Percentiles rank a stretch among this genome's conserved stretches.
These are phyloP conservation scores for Hylaeus volcanicus DNA, from an alignment of 1,140 invertebrate genomes.

Conservation along the genomic window DNA sequence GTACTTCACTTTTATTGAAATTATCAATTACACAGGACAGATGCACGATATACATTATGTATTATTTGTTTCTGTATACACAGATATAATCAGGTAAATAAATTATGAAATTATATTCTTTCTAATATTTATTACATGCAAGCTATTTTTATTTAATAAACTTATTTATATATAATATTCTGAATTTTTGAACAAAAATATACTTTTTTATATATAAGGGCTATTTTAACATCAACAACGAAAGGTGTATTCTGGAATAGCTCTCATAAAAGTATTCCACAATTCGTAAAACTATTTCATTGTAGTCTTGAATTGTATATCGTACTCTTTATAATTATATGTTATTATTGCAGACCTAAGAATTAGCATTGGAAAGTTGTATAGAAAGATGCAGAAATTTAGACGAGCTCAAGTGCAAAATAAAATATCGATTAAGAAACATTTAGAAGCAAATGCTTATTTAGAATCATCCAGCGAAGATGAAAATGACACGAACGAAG, in stretches of 20 bases:
- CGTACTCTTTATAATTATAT: background rate
- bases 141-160: background rate
- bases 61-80: background rate
- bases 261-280: too few relatives aligned
- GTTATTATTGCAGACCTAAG: background rate
- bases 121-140: background rate
- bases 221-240: too few relatives aligned
- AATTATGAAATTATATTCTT: background rate
- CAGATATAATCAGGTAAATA: background rate
- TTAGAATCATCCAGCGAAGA: slow-evolving; percentile 75
- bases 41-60: background rate
- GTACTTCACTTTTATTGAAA: background rate
- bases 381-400: slow-evolving; percentile 79
- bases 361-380: background rate
- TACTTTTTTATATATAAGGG: too few relatives aligned
- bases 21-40: background rate
- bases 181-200: too few relatives aligned
- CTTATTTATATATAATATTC: background rate
- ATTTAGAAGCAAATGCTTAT: slow-evolving; percentile 80
- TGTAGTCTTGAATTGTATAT: background rate
- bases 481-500: slow-evolving; percentile 71
- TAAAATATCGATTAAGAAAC: slow-evolving; percentile 82
- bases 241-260: too few relatives aligned
- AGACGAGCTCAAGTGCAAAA: slow-evolving; percentile 82
- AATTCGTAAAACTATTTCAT: background rate